Conservation (phyloP, 2,113 vertebrate genomes). For the Mohoua ochrocephala region DNA sequence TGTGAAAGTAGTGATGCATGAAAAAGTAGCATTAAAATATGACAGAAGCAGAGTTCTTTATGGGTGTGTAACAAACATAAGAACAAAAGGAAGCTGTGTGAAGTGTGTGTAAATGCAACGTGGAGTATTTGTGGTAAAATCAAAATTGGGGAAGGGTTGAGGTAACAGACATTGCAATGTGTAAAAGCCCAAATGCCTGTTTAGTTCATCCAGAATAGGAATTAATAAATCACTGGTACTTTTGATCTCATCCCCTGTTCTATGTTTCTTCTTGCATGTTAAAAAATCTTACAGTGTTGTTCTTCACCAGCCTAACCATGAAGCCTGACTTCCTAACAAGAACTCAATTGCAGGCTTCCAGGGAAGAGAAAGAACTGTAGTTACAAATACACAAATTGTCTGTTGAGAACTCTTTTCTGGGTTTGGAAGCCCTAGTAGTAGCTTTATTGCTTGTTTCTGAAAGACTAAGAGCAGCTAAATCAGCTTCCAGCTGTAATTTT, state of each 20-base stretch:
- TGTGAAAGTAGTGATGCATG: background rate
- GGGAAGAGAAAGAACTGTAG: background rate
- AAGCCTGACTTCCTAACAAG: background rate
- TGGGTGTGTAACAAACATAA: background rate
- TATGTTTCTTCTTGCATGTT: background rate
- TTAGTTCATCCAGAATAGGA: background rate
- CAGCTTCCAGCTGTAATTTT: background rate
- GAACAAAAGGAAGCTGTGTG: background rate
- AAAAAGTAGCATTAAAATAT: background rate
- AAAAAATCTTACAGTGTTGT: background rate
- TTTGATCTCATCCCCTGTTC: background rate
- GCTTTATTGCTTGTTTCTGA: background rate
- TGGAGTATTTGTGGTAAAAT: background rate
- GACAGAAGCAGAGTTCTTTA: background rate
- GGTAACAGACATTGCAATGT: background rate
- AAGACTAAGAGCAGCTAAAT: background rate
- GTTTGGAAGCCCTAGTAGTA: background rate
- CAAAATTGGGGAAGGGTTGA: background rate
- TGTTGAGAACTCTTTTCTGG: background rate
- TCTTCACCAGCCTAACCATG: background rate
- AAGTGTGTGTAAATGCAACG: background rate
- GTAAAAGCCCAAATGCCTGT: background rate
- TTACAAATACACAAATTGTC: background rate
- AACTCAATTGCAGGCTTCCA: background rate
- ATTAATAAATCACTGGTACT: background rate